Evolutionary conservation across 2,113 vertebrate species (phyloP), one percentile per base, ranked within the genome.

Genomic region (Pluvialis apricaria): DNA sequence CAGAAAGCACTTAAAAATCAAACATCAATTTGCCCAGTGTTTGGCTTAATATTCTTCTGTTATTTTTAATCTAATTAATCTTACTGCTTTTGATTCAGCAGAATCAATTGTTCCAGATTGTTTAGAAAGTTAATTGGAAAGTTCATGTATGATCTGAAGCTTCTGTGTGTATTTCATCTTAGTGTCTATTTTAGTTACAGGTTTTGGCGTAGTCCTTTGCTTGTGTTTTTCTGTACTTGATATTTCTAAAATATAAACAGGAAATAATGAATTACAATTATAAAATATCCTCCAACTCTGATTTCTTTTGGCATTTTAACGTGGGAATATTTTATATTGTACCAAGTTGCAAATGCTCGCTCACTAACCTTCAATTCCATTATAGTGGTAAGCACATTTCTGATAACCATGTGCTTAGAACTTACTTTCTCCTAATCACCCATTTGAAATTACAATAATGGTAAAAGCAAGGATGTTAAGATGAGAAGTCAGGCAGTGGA

Each of bases 361-460:
- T 92, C 31, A 42, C 2, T 47, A 95, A 92, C 79, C 95, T 68
- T 91, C 92, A 88, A 7, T 88, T 96, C 77, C 72, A 88, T 95
- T 94, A 95, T 32, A 4, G 65, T 85, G 72, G 94, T 96, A 98
- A 98, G 83, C 93, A 97, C 52, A 96, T 97, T 97, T 96, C 92
- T 97, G 92, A 96, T 86, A 98, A 83, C 88, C 54, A 72, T 97
- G 96, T 98, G 94, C 87, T 98, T 97, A 80, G 68, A 93, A 22
- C 12, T 38, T 94, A 76, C 64, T 90, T 96, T 93, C 86, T 97
- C 52, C 79, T 97, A 93, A 97, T 97, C 42, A 44, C 54, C 62
- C 55, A 92, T 95, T 96, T 97, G 73, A 97, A 97, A 97, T 87
- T 96, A 95, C 98, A 97, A 96, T 89, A 92, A 81, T 73, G 82